These are phyloP conservation scores for Urocolius indicus DNA, from an alignment of 2,113 vertebrate species.

Conservation along the genomic window DNA sequence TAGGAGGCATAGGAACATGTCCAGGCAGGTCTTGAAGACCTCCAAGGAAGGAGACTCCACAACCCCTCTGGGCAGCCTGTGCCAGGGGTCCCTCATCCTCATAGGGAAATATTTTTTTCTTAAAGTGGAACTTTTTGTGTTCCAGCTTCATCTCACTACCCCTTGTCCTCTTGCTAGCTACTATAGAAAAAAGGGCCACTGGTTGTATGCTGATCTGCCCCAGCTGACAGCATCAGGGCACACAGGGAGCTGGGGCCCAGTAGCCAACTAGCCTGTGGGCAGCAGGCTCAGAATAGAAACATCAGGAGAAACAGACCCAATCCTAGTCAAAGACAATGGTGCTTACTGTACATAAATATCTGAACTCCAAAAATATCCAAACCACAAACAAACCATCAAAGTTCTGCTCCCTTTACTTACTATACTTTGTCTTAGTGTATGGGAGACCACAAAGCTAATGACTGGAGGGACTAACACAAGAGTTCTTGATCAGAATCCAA, in stretches of 20 bases:
- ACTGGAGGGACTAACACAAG: neutral
- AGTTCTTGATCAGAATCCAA: constrained; percentile 17
- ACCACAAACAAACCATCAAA: neutral
- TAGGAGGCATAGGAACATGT: no score
- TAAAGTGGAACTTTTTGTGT: no score
- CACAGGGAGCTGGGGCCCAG: neutral
- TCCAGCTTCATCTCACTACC: no score
- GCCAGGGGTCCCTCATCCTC: no score
- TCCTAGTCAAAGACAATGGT: neutral
- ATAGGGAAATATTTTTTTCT: no score
- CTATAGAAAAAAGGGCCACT: no score
- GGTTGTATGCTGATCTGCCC: neutral
- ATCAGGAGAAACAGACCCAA: neutral
- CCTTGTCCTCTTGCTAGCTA: no score
- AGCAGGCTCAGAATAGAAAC: neutral
- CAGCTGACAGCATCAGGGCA: neutral
- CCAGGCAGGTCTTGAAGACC: no score
- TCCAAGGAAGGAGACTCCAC: no score
- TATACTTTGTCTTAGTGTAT: fast-evolving
- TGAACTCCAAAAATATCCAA: neutral
- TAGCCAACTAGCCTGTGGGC: neutral
- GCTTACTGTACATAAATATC: neutral
- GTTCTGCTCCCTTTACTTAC: neutral
- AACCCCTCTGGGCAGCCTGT: no score
- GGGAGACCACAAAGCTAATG: neutral